Evolutionary conservation across 1,140 invertebrate species (phyloP).

Genomic region (Platyura marginata): DNA sequence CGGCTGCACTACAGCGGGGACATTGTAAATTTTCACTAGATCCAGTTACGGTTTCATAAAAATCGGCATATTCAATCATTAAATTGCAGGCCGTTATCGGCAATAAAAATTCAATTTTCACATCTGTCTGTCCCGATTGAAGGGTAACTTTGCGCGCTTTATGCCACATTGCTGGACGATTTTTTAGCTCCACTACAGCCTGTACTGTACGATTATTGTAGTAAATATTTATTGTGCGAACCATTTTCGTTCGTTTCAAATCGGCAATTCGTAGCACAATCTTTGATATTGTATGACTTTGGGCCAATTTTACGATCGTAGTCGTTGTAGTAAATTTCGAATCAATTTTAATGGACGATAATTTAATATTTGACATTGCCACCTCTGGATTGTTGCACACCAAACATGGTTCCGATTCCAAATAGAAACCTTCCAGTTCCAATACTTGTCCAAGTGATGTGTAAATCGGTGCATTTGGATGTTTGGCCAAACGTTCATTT

Average conservation of each 20-base stretch:
- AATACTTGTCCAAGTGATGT: conserved; percentile 79
- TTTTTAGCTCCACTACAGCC: conserved; percentile 92
- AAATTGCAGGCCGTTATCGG: conserved; percentile 95
- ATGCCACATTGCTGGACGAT: conserved; percentile 75
- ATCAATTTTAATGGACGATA: conserved; percentile 87
- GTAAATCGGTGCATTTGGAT: conserved; percentile 89
- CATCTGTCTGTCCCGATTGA: conserved; percentile 81
- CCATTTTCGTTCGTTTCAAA: conserved; percentile 93
- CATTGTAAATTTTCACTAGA: conserved; percentile 84
- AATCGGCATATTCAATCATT: conserved; percentile 98
- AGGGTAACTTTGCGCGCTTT: conserved; percentile 84
- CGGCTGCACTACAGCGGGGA: conserved; percentile 86
- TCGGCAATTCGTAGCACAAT: conserved; percentile 87
- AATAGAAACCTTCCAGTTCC: conserved; percentile 88
- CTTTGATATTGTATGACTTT: conserved; percentile 87
- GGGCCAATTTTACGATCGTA: conserved; percentile 90
- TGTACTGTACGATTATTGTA: conserved; percentile 94
- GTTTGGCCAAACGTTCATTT: conserved; percentile 70
- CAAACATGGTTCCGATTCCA: conserved; percentile 91
- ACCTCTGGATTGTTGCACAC: conserved; percentile 97
- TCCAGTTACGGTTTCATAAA: conserved; percentile 79
- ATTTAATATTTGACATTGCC: conserved; percentile 76
- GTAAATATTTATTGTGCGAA: conserved; percentile 86
- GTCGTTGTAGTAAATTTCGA: conserved; percentile 96
- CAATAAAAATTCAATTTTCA: conserved; percentile 84